Evolutionary conservation across 2,888 invertebrate genomes (phyloP), one percentile per base, ranked within the genome.

Genomic region (Oligia strigilis): DNA sequence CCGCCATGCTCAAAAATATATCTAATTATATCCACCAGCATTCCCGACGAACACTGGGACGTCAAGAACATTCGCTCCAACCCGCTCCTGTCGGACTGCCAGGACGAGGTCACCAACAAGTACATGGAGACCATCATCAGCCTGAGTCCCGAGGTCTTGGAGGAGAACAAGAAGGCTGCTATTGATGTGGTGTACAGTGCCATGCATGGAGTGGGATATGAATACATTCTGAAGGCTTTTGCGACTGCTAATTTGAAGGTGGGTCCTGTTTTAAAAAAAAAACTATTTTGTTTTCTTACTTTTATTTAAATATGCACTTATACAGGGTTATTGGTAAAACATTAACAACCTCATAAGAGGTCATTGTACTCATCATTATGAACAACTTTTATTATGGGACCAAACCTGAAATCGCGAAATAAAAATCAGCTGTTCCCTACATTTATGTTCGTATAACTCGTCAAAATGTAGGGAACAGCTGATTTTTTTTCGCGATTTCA

Each of bases 141-240:
- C 55, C 94, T 98, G 14, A 94, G 98, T 40, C 93, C 97, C 55
- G 97, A 97, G 4, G 94, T 97, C 17, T 89, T 97, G 60, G 95
- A 97, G 65, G 93, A 97, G 62, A 98, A 98, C 89, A 94, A 94
- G 66, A 96, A 95, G 36, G 97, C 97, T 0, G 94, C 96, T 0
- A 92, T 98, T 0, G 97, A 97, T 75, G 98, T 99, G 84, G 98
- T 99, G 0, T 99, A 99, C 93, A 99, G 99, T 19, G 99, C 99
- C 0, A 99, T 99, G 99, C 99, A 99, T 93, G 99, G 99, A 8
- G 99, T 99, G 8, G 99, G 99, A 0, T 98, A 98, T 92, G 95
- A 97, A 4, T 99, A 98, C 92, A 97, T 99, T 81, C 94, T 97
- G 78, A 97, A 98, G 88, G 98, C 99, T 3, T 98, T 99, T 92